Base-by-base conservation (phyloP, 2,888 invertebrate genomes). In the Molanna angustata region DNA sequence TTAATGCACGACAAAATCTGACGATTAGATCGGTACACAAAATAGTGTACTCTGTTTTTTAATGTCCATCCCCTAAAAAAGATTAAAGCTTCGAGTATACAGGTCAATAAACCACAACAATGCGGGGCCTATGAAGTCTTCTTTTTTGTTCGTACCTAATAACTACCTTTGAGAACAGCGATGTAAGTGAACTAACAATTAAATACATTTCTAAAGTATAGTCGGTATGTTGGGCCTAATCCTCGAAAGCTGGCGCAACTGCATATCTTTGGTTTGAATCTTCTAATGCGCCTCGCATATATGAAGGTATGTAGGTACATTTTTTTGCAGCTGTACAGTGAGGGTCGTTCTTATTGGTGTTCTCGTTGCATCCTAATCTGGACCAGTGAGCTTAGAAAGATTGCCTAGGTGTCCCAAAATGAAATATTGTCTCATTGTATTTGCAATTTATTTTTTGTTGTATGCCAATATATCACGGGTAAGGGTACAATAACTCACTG, bases 401-500 rank as follows among this genome's bases (percentile, higher is more conserved):
- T 54, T 46, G 49, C 50, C 46, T 53, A 51, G 51, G 55, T 56
- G 55, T 58, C 58, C 47, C 54, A 27, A 44, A 35, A 52, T 58
- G 56, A 58, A 56, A 56, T 58, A 58, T 58, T 47, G 33, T 56
- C 55, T 49, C 44, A 54, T 54, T 58, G 58, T 53, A 51, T 48
- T 37, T 27, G 58, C 57, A 57, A 54, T 57, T 54, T 54, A 57
- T 57, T 57, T 57, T 57, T 54, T 56, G 52, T 52, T 56, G 52
- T 56, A 46, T 43, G 41, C 50, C 52, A 52, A 58, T 58, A 58
- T 45, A 58, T 58, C 56, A 58, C 49, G 33, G 48, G 48, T 55
- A 55, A 55, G 37, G 57, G 46, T 41, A 58, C 52, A 56, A 56
- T 58, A 56, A 58, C 52, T 58, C 54, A 56, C 50, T 51, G 58